Percentiles rank a stretch among this genome's conserved stretches.
phyloP scores from a whole-genome alignment of 2,797 vertebrate genomes.

The Buceros bicornis region DNA sequence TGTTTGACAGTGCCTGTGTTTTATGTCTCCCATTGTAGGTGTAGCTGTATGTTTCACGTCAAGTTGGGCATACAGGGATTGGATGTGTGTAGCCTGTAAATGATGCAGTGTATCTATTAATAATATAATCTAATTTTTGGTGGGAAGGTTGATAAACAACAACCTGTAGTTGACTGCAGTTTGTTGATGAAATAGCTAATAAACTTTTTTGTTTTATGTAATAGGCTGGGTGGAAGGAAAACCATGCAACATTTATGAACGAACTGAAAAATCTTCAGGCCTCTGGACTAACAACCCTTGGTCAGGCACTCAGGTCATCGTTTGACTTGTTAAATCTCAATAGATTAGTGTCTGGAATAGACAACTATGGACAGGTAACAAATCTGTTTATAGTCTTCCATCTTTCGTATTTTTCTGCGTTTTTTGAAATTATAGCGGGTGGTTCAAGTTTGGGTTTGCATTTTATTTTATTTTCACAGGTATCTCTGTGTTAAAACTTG shows the following conservation, averaged over 20 bases:
- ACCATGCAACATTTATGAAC: constrained; percentile 97
- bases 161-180: background rate
- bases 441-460: background rate
- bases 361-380: constrained; percentile 98
- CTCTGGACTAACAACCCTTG: constrained; percentile 92
- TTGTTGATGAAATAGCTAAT: constrained; percentile 10
- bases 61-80: background rate
- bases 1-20: background rate
- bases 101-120: background rate
- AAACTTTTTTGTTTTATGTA: background rate
- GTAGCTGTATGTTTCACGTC: background rate
- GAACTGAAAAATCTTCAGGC: constrained; percentile 99
- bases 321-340: constrained; percentile 99
- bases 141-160: background rate
- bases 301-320: constrained; percentile 93
- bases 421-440: background rate
- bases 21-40: background rate
- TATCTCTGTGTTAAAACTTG: background rate
- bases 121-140: background rate
- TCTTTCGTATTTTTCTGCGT: background rate
- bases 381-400: background rate
- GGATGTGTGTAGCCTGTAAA: background rate
- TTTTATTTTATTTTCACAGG: background rate
- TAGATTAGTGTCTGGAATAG: constrained; percentile 97
- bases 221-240: constrained; percentile 99